Base-by-base conservation (phyloP, 1,140 invertebrate genomes). In the Drosophila burlai region DNA sequence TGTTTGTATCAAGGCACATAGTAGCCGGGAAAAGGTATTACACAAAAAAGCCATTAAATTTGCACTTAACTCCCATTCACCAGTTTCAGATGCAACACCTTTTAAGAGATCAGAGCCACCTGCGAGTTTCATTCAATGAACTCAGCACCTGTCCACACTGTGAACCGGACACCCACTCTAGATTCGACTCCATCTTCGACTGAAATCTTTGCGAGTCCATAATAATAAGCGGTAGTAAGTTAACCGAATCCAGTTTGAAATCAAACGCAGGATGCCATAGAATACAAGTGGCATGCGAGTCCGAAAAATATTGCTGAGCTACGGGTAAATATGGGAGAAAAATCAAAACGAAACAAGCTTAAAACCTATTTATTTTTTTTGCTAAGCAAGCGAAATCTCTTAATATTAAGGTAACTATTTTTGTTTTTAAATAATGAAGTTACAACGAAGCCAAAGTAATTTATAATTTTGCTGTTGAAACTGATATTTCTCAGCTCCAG, bases 281-380 rank as follows among this genome's bases (percentile, higher is more conserved):
- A 49, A 92, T 68, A 50, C 91, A 92, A n/a, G 78, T 91, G 9
- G 82, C 26, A 67, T 80, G 77, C 0, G 74, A 76, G 13, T 83
- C 58, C 29, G 36, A 38, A 43, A 86, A 79, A 49, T 73, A 86
- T 65, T 85, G 63, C 49, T 83, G 84, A 38, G 77, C 91, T 91
- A 36, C 29, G 59, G 26, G 29, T 26, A 46, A 26, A 45, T 18
- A 36, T 16, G 4, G 16, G 16, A 18, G 8, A 18, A 43, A 18
- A 4, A 45, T 18, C 42, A 43, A 13, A 0, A 21, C n/a, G 16
- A 15, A 42, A 8, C 0, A 16, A 8, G 3, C 43, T 45, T 4
- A 45, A 42, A 45, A 45, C 9, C 4, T 15, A 8, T 24, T 47
- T 15, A 26, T 49, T 24, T 46, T 24, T 43, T 43, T n/a, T 43